A percentile compares a stretch with the other conserved stretches of the same genome.
These are phyloP conservation scores for Tyrannus savana DNA, from an alignment of 2,113 vertebrate species.

Conservation along the genomic window DNA sequence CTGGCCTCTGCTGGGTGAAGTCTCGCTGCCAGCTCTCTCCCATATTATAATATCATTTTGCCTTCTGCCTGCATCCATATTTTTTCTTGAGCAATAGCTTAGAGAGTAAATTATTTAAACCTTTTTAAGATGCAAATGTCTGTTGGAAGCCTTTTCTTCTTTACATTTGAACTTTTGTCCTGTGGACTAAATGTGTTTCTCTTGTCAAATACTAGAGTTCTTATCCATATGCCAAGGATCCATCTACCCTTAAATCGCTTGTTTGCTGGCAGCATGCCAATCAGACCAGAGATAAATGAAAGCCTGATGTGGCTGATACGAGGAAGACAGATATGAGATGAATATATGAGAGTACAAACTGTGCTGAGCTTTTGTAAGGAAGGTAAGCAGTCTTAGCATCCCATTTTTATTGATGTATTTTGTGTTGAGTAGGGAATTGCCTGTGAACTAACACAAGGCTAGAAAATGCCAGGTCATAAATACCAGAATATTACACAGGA, in stretches of 20 bases:
- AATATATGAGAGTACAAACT: not conserved
- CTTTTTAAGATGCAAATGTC: not conserved
- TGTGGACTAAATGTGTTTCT: not conserved
- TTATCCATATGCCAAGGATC: not conserved
- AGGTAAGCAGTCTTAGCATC: not conserved
- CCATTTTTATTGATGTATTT: not conserved
- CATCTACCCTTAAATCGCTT: not conserved
- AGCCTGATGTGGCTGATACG: not conserved
- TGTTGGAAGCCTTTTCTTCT: not conserved
- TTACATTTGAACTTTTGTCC: not conserved
- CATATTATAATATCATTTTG: not conserved
- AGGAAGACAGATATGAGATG: not conserved
- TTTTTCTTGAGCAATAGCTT: not conserved
- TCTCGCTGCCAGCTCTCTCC: not conserved
- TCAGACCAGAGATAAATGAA: not conserved
- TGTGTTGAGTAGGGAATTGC: not conserved
- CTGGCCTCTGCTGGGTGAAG: not conserved
- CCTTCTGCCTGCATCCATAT: not conserved
- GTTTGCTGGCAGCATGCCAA: not conserved
- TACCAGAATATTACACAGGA: not conserved
- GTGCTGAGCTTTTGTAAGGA: not conserved
- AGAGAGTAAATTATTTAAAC: not conserved
- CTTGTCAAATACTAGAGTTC: not conserved
- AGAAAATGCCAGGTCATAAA: not conserved
- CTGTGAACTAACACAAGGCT: not conserved